Conservation (phyloP, 1,140 invertebrate genomes). For the Drosophila rufa region DNA sequence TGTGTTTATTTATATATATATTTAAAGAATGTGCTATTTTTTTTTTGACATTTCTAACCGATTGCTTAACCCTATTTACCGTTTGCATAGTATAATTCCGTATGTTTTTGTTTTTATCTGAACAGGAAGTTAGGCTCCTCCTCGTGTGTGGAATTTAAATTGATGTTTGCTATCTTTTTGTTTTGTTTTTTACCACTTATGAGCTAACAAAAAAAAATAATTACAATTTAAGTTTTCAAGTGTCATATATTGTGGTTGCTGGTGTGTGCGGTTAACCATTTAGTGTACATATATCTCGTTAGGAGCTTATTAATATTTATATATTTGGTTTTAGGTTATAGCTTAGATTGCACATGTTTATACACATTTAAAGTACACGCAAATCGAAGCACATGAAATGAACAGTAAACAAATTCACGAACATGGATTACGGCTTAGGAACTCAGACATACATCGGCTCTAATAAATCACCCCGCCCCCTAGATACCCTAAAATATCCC, state of each 20-base stretch:
- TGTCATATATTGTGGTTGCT: conserved; percentile 41
- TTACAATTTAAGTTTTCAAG: conserved; percentile 64
- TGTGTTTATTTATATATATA: conserved; percentile 20
- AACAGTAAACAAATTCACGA: conserved; percentile 83
- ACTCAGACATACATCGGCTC: conserved; percentile 81
- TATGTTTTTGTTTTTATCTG: neutral
- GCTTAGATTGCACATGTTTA: conserved; percentile 70
- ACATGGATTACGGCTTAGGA: conserved; percentile 81
- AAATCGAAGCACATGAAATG: conserved; percentile 80
- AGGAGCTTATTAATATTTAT: conserved; percentile 41
- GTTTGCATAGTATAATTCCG: conserved; percentile 18
- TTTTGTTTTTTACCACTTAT: conserved; percentile 45
- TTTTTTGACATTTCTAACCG: conserved; percentile 59
- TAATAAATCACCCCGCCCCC: conserved; percentile 26
- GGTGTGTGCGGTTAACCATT: conserved; percentile 49
- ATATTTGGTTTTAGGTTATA: conserved; percentile 55
- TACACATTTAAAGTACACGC: conserved; percentile 81
- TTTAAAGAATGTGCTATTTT: conserved; percentile 70
- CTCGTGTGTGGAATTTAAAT: conserved; percentile 19
- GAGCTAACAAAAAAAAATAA: conserved; percentile 66
- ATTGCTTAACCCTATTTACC: conserved; percentile 42
- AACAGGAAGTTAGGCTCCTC: conserved; percentile 7
- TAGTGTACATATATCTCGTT: conserved; percentile 51
- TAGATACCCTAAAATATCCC: neutral
- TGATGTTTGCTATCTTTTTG: conserved; percentile 14